Evolutionary conservation across 2,113 vertebrate genomes (phyloP), one percentile per base, ranked within the genome.

Genomic region (Rhinolophus ferrumequinum): DNA sequence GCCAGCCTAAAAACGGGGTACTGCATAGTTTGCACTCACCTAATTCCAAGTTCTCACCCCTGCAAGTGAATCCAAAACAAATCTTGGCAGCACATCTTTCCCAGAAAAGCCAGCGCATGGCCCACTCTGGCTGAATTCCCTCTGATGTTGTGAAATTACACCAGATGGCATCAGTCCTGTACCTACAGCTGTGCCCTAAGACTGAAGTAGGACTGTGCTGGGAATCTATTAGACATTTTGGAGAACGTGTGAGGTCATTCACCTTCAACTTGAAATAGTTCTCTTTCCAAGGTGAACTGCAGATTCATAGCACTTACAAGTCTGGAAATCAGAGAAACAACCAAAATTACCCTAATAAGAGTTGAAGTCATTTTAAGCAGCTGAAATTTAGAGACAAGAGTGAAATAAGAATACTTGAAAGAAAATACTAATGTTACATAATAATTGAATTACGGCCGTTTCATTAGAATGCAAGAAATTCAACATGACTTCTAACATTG

Each of bases 51-150:
- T 75, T 93, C 80, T 89, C 92, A 72, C 79, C 95, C 79, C 92
- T 97, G 86, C 41, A 93, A 98, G 96, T 47, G 52, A 90, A 96
- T 85, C 90, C 93, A 83, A 66, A 80, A 38, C 89, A 94, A 67
- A 84, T 0, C 5, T 84, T 83, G 97, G 96, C 90, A 95, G 47
- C 66, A 5, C 70, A n/a, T 97, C 66, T 52, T 44, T 88, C 94
- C 96, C 92, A 86, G 96, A 96, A 97, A 93, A 97, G 62, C 69
- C 86, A 58, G 60, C 70, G 52, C 14, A 69, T 0, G 79, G 83
- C 72, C 19, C 54, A 75, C 72, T 79, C 69, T n/a, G 92, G 90
- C 88, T 41, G 96, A 44, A 87, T n/a, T 76, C 70, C 44, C 30
- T 56, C 90, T 50, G 93, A 41, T 44, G 44, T 93, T 56, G 83